A percentile compares a stretch with the other conserved stretches of the same genome.
Evolutionary conservation across 1,140 invertebrate species (phyloP).

Genomic region (Galleria mellonella): DNA sequence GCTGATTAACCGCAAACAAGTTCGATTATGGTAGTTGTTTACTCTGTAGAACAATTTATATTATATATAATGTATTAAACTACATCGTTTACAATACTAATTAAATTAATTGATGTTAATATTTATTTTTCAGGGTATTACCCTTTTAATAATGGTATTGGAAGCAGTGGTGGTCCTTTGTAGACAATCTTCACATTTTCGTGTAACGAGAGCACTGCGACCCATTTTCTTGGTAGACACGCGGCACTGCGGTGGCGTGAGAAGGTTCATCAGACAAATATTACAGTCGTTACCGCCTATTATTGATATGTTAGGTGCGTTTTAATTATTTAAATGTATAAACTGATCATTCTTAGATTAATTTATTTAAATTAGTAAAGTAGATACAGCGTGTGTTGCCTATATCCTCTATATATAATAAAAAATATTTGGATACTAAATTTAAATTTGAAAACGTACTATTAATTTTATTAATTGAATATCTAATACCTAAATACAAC

Average conservation of each 20-base stretch:
- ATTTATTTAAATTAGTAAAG: not conserved
- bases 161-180: slow-evolving; percentile 89
- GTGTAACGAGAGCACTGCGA: slow-evolving; percentile 90
- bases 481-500: no score
- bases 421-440: no score
- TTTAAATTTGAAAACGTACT: no score
- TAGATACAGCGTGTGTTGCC: no score
- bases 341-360: not conserved
- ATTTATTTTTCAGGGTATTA: slow-evolving; percentile 76
- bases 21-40: no score
- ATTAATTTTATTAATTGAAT: no score
- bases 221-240: slow-evolving; percentile 94
- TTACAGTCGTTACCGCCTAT: slow-evolving; percentile 92
- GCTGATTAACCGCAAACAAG: no score
- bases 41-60: no score
- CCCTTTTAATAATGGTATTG: slow-evolving; percentile 88
- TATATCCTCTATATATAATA: not conserved
- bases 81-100: no score
- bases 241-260: slow-evolving; percentile 85
- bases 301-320: slow-evolving; percentile 85
- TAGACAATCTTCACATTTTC: slow-evolving; percentile 89
- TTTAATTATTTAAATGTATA: no score
- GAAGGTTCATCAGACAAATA: slow-evolving; percentile 83
- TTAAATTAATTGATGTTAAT: not conserved
- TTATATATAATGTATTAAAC: no score